Evolutionary conservation across 2,797 vertebrate species (phyloP), one percentile per base, ranked within the genome.

Genomic region (Halcyon smyrnensis): DNA sequence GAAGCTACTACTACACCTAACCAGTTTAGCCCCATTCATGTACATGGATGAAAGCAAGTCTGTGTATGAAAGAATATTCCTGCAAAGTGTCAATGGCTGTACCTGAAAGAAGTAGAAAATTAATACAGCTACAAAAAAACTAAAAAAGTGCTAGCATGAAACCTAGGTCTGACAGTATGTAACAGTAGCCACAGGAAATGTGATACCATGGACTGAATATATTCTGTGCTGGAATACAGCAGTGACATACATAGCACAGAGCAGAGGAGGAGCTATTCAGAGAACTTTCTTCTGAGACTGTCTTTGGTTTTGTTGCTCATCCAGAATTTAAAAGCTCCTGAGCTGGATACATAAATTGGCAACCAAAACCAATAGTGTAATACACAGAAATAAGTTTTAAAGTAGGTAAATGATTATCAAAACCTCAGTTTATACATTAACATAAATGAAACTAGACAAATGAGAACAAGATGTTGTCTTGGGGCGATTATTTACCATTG

Each of bases 371-470:
- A 90, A 34, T 8, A 59, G 5, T 10, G 25, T 23, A 86, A 69
- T 24, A 86, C 21, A 65, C 3, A 57, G 27, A 95, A 90, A 23
- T 34, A 87, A 92, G 56, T 74, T 93, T 71, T 92, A 77, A 84
- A 82, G 64, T 21, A 69, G 59, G 11, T 36, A 92, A 69, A 41
- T 68, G 34, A 90, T 77, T 87, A 90, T 54, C 53, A 69, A 54
- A 94, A 90, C 4, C 71, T 82, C 28, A 50, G 46, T 84, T 90
- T 76, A 37, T 54, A 79, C 18, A 70, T 77, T 79, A 94, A 74
- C 41, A 79, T 79, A 93, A 95, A 86, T 87, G 67, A 87, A 95
- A 90, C 54, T 20, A 88, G 83, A 90, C 56, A 87, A 89, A 90
- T 64, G 77, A 87, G 87, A 87, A 76, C 80, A 94, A 94, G 67